These are phyloP conservation scores for Aphidoletes aphidimyza DNA, from an alignment of 2,888 invertebrate species.

Conservation along the genomic window DNA sequence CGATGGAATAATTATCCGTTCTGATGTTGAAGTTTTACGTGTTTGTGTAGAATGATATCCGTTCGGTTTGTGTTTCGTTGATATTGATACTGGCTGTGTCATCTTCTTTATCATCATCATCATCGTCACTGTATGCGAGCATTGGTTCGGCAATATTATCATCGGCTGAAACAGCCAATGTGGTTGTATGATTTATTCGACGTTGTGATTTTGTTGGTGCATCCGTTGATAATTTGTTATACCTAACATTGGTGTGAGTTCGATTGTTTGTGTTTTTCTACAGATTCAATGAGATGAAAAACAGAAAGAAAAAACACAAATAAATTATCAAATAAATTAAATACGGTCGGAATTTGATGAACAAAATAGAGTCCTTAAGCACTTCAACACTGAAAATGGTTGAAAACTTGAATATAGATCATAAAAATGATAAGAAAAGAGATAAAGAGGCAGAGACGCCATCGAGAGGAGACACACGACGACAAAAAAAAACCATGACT, in stretches of 20 bases:
- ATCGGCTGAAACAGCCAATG: slow-evolving; percentile 56
- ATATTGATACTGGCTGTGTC: slow-evolving; percentile 55
- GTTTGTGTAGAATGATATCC: slow-evolving; percentile 30
- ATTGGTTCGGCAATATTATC: slow-evolving; percentile 56
- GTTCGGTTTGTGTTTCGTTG: slow-evolving; percentile 21
- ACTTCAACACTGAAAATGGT: too few relatives aligned
- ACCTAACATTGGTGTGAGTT: slow-evolving; percentile 54
- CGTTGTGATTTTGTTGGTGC: slow-evolving; percentile 50
- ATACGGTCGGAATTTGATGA: slow-evolving; percentile 6
- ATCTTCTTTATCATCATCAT: slow-evolving; percentile 59
- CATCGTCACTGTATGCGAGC: slow-evolving; percentile 59
- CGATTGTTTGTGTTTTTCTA: slow-evolving; percentile 62
- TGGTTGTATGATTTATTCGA: slow-evolving; percentile 54
- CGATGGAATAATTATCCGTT: too few relatives aligned
- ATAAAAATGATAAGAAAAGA: too few relatives aligned
- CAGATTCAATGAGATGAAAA: slow-evolving; percentile 52
- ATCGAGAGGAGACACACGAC: too few relatives aligned
- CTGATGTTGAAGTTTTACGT: too few relatives aligned
- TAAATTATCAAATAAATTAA: not conserved
- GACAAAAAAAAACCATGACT: not conserved
- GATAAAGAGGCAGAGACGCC: too few relatives aligned
- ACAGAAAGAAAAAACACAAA: slow-evolving; percentile 45
- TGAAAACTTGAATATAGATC: too few relatives aligned
- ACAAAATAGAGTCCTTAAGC: too few relatives aligned
- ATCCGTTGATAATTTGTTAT: slow-evolving; percentile 55